Conservation (phyloP, 2,888 invertebrate genomes). For the Rhagophthalmus giganteus region DNA sequence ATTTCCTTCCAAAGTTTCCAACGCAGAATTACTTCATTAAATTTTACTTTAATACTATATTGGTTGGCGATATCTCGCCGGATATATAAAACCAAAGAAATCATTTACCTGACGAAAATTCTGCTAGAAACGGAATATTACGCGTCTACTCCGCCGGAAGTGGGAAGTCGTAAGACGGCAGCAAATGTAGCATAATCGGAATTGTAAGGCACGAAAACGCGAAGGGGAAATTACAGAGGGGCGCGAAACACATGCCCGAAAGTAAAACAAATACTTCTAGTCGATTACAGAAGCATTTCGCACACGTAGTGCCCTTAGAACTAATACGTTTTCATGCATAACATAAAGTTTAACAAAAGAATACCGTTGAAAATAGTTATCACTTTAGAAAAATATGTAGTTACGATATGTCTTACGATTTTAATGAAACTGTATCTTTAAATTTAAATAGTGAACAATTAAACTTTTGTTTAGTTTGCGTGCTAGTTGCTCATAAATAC, state of each 20-base stretch:
- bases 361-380: no score
- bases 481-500: no score
- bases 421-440: no score
- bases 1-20: not conserved
- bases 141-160: slow-evolving; percentile 11
- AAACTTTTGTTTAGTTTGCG: no score
- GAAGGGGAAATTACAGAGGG: slow-evolving; percentile 19
- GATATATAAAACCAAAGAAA: slow-evolving; percentile 11
- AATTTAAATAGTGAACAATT: no score
- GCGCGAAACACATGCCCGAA: slow-evolving; percentile 12
- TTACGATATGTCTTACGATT: no score
- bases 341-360: no score
- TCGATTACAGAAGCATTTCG: slow-evolving; percentile 15
- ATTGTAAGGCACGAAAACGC: slow-evolving; percentile 13
- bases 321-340: no score
- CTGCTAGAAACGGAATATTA: slow-evolving; percentile 5
- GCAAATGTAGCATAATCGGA: slow-evolving; percentile 25
- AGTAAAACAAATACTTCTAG: slow-evolving; percentile 19
- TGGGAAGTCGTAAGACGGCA: slow-evolving; percentile 17
- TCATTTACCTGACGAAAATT: slow-evolving; percentile 10
- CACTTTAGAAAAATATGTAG: no score
- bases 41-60: not conserved
- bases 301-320: slow-evolving; percentile 7
- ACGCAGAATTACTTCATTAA: not conserved
- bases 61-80: not conserved